phyloP scores from a whole-genome alignment of 2,113 vertebrate genomes.

The Chloropsis hardwickii region DNA sequence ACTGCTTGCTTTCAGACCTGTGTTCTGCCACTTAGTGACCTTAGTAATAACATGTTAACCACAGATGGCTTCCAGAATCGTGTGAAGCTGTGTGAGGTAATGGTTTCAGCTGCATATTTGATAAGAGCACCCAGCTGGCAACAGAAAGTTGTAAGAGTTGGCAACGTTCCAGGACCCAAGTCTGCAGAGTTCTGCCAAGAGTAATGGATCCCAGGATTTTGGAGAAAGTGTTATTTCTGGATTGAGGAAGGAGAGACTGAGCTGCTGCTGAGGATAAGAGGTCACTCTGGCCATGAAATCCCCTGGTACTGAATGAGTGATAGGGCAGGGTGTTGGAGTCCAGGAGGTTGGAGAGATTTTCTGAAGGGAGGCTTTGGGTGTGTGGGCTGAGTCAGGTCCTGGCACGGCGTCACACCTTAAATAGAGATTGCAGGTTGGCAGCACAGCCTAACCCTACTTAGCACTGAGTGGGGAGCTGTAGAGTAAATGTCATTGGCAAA shows the following conservation, averaged over 20 bases:
- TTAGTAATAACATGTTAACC: not conserved
- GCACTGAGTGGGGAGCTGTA: not conserved
- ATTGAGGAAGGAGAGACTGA: not conserved
- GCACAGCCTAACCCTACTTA: not conserved
- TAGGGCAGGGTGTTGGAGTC: not conserved
- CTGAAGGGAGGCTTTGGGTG: not conserved
- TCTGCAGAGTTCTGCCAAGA: not conserved
- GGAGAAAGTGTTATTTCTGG: not conserved
- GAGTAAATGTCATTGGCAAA: not conserved
- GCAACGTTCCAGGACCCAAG: not conserved
- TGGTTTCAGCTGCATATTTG: not conserved
- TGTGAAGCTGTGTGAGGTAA: not conserved
- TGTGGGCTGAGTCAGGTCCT: not conserved
- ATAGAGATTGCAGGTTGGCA: not conserved
- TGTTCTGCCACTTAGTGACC: not conserved
- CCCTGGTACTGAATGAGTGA: not conserved
- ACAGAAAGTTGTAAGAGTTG: not conserved
- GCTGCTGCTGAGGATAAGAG: not conserved
- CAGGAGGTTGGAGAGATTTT: not conserved
- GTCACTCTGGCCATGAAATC: not conserved
- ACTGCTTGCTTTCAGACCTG: not conserved
- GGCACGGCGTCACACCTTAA: not conserved
- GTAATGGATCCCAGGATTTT: not conserved
- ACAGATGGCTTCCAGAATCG: not conserved
- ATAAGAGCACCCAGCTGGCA: not conserved